A percentile compares a stretch with the other conserved stretches of the same genome.
phyloP scores from a whole-genome alignment of 2,797 vertebrate species.

The Pogoniulus pusillus region DNA sequence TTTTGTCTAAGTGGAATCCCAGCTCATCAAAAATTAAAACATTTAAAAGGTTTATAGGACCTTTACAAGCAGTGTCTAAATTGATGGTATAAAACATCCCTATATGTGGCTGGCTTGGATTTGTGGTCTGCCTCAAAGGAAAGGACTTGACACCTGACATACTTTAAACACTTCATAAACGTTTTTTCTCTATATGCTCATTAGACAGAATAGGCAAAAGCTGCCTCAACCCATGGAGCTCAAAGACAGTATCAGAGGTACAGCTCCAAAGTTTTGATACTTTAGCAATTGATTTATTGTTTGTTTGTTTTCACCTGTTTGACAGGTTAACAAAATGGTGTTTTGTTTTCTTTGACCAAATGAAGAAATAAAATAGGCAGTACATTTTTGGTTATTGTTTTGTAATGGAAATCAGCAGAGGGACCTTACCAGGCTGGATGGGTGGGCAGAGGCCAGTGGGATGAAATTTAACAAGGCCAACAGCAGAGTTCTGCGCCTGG shows the following conservation, averaged over 20 bases:
- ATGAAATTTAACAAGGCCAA: too few species aligned
- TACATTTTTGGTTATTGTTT: neutral
- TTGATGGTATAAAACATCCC: neutral
- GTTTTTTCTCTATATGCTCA: neutral
- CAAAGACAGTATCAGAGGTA: neutral
- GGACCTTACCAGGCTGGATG: too few species aligned
- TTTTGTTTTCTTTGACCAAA: neutral
- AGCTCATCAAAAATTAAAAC: neutral
- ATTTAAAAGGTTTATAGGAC: neutral
- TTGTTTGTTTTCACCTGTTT: neutral
- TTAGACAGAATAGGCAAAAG: neutral
- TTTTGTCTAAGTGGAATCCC: neutral
- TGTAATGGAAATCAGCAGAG: neutral
- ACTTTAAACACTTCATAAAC: neutral
- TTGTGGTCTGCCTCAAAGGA: neutral
- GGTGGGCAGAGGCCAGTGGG: too few species aligned
- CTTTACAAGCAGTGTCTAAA: accelerated
- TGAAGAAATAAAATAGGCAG: neutral
- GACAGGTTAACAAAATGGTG: neutral
- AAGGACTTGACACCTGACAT: neutral
- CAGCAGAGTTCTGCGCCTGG: too few species aligned
- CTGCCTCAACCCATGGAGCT: neutral
- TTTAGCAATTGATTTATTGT: neutral
- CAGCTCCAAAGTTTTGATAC: neutral
- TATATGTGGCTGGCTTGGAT: neutral